Percentiles rank a stretch among this genome's conserved stretches.
These are phyloP conservation scores for Cinara cedri DNA, from an alignment of 2,888 invertebrate genomes.

Conservation along the genomic window DNA sequence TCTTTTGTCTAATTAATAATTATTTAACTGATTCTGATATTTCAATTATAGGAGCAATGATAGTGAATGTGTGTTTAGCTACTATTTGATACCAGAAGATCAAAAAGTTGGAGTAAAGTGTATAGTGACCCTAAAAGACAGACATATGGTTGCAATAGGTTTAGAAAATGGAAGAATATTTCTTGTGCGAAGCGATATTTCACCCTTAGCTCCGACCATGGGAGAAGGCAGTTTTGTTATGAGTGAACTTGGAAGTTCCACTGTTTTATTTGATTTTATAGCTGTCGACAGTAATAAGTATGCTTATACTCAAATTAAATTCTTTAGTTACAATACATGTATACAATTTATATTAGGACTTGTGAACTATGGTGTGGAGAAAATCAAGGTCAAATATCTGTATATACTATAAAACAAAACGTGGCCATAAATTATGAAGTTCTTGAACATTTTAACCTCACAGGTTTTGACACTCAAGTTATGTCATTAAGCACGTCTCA, in stretches of 20 bases:
- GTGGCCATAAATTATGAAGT: slow-evolving; percentile 77
- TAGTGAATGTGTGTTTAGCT: slow-evolving; percentile 69
- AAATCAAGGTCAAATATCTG: slow-evolving; percentile 76
- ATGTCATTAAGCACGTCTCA: slow-evolving; percentile 72
- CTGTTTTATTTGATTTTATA: slow-evolving; percentile 65
- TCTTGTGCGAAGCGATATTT: slow-evolving; percentile 71
- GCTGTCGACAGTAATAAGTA: slow-evolving; percentile 49
- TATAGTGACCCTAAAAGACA: slow-evolving; percentile 70
- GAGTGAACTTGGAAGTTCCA: slow-evolving; percentile 76
- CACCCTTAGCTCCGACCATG: slow-evolving; percentile 69
- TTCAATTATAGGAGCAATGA: slow-evolving; percentile 65
- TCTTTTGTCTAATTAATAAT: not conserved
- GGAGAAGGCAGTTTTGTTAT: slow-evolving; percentile 79
- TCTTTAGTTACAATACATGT: slow-evolving; percentile 64
- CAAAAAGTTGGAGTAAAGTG: slow-evolving; percentile 71
- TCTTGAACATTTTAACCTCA: slow-evolving; percentile 69
- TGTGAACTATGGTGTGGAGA: slow-evolving; percentile 91
- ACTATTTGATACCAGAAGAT: slow-evolving; percentile 73
- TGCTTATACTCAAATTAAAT: not conserved
- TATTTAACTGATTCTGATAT: not conserved
- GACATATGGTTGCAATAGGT: slow-evolving; percentile 81
- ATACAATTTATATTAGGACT: slow-evolving; percentile 57
- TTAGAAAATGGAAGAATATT: slow-evolving; percentile 79
- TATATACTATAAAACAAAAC: slow-evolving; percentile 75
- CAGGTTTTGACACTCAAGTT: slow-evolving; percentile 71